A percentile compares a stretch with the other conserved stretches of the same genome.
Evolutionary conservation across 2,797 vertebrate species (phyloP).

Genomic region (Smutsia temminckii): DNA sequence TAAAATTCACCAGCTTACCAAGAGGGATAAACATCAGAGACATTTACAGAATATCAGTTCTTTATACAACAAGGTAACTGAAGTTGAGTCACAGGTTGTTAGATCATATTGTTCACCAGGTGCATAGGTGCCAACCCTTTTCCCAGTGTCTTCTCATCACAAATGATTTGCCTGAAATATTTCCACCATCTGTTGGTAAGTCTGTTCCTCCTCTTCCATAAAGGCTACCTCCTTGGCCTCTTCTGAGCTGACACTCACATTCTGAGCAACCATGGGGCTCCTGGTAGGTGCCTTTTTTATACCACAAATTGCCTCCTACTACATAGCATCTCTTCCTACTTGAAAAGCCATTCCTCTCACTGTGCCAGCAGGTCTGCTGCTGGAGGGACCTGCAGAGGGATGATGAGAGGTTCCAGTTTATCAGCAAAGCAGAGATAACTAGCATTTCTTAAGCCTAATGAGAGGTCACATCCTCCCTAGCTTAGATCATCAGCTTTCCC

Average conservation of each 20-base stretch:
- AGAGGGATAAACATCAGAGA: not conserved
- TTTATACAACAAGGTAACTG: not conserved
- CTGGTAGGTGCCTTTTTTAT: not conserved
- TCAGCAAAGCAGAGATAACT: not conserved
- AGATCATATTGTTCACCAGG: not conserved
- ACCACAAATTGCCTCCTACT: not conserved
- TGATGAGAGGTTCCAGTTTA: not conserved
- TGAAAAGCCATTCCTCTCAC: not conserved
- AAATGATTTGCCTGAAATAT: not conserved
- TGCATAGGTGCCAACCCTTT: not conserved
- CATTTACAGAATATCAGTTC: not conserved
- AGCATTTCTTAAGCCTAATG: not conserved
- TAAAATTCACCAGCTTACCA: not conserved
- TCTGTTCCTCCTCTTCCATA: not conserved
- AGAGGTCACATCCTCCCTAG: not conserved
- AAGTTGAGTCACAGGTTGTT: not conserved
- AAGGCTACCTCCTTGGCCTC: not conserved
- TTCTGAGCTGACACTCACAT: not conserved
- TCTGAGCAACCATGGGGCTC: not conserved
- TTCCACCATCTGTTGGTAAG: not conserved
- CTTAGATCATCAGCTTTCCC: not conserved
- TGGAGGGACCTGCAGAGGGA: not conserved
- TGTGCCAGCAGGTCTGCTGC: not conserved
- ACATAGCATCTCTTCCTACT: not conserved
- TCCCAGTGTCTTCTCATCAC: not conserved